Evolutionary conservation across 2,888 invertebrate species (phyloP).

Genomic region (Nomada flava): DNA sequence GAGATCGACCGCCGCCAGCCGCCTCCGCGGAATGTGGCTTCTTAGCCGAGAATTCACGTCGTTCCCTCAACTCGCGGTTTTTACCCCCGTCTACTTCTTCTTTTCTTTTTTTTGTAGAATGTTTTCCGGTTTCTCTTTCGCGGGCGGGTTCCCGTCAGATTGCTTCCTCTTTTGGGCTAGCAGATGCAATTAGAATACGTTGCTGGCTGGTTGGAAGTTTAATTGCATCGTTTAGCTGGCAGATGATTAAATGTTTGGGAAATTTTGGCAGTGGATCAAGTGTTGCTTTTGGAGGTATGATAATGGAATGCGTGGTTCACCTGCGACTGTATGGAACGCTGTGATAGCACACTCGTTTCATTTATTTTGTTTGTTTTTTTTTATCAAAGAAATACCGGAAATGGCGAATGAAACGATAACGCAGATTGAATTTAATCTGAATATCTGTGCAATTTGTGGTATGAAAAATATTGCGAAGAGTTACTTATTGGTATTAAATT

Average conservation of each 20-base stretch:
- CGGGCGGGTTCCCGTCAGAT: not conserved
- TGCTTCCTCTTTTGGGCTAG: constrained; percentile 15
- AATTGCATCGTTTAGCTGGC: constrained; percentile 17
- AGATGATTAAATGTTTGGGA: not conserved
- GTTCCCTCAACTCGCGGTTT: not conserved
- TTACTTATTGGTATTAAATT: no score
- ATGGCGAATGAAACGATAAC: no score
- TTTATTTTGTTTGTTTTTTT: not conserved
- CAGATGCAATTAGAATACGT: constrained; percentile 20
- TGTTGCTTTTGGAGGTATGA: not conserved
- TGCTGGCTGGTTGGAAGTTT: constrained; percentile 7
- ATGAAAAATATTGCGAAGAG: no score
- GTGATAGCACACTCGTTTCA: no score
- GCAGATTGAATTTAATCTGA: no score
- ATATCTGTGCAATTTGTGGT: no score
- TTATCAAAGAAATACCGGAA: not conserved
- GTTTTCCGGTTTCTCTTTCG: not conserved
- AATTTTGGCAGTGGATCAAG: not conserved
- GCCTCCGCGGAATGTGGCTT: constrained; percentile 28
- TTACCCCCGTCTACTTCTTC: not conserved
- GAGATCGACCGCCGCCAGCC: constrained; percentile 24
- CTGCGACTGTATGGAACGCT: no score
- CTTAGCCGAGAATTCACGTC: constrained; percentile 32
- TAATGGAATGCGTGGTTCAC: not conserved
- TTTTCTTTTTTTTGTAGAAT: no score